These are phyloP conservation scores for Sinella curviseta DNA, from an alignment of 1,140 invertebrate genomes.

Conservation along the genomic window DNA sequence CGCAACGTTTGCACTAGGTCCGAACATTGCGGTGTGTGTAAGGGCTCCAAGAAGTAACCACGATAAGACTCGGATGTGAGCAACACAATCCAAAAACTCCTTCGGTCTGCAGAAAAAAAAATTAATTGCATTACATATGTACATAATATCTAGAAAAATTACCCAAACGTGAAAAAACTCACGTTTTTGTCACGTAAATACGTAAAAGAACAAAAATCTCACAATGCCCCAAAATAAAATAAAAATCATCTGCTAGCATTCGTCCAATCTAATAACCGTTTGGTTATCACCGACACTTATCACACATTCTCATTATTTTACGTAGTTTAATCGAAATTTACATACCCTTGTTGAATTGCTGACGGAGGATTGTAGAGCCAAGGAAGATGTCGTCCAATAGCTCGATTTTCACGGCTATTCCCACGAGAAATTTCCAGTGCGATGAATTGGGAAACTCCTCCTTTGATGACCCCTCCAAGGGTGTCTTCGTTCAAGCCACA, in stretches of 20 bases:
- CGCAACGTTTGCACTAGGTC: conserved; percentile 53
- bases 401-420: conserved; percentile 79
- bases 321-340: neutral
- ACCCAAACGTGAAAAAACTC: no score
- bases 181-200: no score
- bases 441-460: conserved; percentile 90
- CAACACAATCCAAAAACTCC: conserved; percentile 93
- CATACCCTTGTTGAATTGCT: conserved; percentile 79
- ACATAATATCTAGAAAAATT: no score
- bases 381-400: conserved; percentile 80
- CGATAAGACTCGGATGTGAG: conserved; percentile 88
- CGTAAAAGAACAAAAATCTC: neutral
- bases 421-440: conserved; percentile 88
- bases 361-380: conserved; percentile 88
- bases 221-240: neutral
- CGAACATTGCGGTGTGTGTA: conserved; percentile 75
- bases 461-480: conserved; percentile 89
- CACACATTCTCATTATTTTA: neutral
- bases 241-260: no score
- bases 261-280: no score
- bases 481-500: conserved; percentile 91
- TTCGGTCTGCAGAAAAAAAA: conserved; percentile 70
- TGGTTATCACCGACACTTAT: no score
- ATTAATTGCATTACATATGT: neutral
- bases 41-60: conserved; percentile 94